Conservation (phyloP, 2,113 vertebrate species). For the Nicator chloris region DNA sequence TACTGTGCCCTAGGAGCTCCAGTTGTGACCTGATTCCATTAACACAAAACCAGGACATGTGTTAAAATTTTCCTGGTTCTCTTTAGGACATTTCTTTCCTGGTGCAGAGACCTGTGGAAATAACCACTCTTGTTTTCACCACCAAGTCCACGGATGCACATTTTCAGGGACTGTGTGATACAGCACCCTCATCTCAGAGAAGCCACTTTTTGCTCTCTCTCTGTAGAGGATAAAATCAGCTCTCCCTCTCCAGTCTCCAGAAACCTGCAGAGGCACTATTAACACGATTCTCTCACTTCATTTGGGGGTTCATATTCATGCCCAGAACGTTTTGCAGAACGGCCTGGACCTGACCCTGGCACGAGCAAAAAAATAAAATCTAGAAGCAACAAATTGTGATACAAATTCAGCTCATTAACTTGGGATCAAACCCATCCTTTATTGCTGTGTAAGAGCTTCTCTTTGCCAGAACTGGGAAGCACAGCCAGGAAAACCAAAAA, state of each 20-base stretch:
- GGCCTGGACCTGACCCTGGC: neutral
- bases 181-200: neutral
- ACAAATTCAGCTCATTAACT: neutral
- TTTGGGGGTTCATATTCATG: neutral
- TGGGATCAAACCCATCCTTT: neutral
- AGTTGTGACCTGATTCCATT: neutral
- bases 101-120: neutral
- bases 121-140: neutral
- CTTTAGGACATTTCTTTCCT: neutral
- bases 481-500: neutral
- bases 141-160: rapidly evolving
- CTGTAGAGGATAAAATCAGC: neutral
- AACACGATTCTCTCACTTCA: neutral
- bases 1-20: neutral
- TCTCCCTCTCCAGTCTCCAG: neutral
- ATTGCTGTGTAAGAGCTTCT: neutral
- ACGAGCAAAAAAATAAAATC: neutral
- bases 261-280: neutral
- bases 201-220: neutral
- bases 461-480: neutral
- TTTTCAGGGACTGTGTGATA: neutral
- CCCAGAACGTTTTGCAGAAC: neutral
- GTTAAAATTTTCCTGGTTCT: neutral
- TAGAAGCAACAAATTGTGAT: neutral
- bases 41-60: neutral